These are phyloP conservation scores for Homarus gammarus DNA, from an alignment of 2,888 invertebrate genomes.

Conservation along the genomic window DNA sequence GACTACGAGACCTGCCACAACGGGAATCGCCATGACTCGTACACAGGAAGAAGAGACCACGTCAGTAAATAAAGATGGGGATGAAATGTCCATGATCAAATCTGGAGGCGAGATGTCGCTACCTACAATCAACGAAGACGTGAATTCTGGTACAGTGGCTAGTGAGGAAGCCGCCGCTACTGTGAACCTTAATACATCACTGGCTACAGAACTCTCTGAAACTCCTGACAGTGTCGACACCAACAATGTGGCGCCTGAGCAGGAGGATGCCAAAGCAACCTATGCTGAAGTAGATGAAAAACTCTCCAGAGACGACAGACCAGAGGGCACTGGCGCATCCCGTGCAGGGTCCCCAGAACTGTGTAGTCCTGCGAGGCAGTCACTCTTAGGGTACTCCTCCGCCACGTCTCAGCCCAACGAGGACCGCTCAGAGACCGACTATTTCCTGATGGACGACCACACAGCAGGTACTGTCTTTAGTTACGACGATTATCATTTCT, in stretches of 20 bases:
- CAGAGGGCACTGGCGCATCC: background rate
- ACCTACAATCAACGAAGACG: background rate
- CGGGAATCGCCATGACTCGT: background rate
- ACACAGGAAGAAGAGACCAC: background rate
- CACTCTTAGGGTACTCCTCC: slow-evolving; percentile 37
- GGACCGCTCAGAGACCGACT: slow-evolving; percentile 57
- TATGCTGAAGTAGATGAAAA: background rate
- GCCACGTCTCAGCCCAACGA: slow-evolving; percentile 52
- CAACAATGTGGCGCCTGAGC: background rate
- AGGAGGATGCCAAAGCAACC: background rate
- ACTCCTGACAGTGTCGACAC: background rate
- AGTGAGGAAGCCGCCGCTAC: background rate
- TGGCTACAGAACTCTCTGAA: background rate
- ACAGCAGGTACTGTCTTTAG: slow-evolving; percentile 41
- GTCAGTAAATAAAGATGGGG: background rate
- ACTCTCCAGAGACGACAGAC: background rate
- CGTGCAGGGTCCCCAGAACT: slow-evolving; percentile 31
- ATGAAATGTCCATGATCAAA: background rate
- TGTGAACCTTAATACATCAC: background rate
- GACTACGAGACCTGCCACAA: background rate
- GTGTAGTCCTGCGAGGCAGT: slow-evolving; percentile 45
- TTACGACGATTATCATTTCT: background rate
- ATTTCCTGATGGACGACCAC: slow-evolving; percentile 32
- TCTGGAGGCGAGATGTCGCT: background rate
- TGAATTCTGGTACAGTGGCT: background rate